phyloP scores from a whole-genome alignment of 2,888 invertebrate species.

The Salticus scenicus region DNA sequence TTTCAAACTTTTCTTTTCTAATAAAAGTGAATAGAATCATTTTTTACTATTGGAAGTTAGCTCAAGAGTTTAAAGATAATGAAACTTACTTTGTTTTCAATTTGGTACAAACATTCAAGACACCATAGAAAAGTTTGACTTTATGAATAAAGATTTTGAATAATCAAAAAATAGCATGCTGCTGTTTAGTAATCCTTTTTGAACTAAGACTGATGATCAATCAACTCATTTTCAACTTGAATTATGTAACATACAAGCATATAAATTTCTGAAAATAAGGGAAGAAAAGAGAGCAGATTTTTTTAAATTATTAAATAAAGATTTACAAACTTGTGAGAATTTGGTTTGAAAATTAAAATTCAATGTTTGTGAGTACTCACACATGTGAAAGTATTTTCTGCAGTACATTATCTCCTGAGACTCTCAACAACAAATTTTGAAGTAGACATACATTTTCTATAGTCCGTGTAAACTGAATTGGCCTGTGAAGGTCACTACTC shows the following conservation, averaged over 20 bases:
- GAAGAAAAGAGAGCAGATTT: no score
- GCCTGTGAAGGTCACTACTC: no score
- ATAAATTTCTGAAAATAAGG: conserved; percentile 6
- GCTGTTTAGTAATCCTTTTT: conserved; percentile 31
- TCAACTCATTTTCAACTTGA: conserved; percentile 25
- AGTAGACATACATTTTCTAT: no score
- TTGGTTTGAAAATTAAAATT: not conserved
- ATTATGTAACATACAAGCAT: conserved; percentile 22
- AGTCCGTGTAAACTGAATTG: no score
- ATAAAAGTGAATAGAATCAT: not conserved
- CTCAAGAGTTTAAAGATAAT: not conserved
- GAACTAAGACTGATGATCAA: conserved; percentile 16
- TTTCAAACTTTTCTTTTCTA: not conserved
- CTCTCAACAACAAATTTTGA: no score
- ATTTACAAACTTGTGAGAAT: not conserved
- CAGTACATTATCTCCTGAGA: no score
- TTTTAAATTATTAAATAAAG: no score
- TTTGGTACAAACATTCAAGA: conserved; percentile 7
- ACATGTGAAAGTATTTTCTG: no score
- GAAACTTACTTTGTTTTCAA: not conserved
- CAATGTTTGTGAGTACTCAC: no score
- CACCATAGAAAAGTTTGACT: conserved; percentile 10
- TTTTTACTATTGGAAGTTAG: no score
- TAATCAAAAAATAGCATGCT: conserved; percentile 20
- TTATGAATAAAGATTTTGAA: conserved; percentile 21